phyloP scores from a whole-genome alignment of 2,888 invertebrate genomes.

The Physocephala rufipes region DNA sequence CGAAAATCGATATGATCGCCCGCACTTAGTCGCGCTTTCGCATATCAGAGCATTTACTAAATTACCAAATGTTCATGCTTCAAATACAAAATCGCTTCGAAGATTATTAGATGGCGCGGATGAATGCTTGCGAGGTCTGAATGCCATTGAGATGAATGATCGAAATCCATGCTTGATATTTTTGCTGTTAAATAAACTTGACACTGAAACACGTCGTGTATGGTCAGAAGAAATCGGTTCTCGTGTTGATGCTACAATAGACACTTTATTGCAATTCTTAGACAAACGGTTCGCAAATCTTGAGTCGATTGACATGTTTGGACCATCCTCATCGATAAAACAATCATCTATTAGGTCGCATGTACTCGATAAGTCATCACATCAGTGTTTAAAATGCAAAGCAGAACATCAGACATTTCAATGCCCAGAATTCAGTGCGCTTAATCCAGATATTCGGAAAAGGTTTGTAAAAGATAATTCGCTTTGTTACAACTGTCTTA shows the following conservation, averaged over 20 bases:
- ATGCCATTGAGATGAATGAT: not conserved
- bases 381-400: not conserved
- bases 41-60: conserved; percentile 8
- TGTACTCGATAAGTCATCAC: not conserved
- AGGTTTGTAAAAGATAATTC: not conserved
- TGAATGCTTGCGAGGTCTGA: not conserved
- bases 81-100: conserved; percentile 1
- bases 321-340: not conserved
- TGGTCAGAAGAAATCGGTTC: conserved; percentile 7
- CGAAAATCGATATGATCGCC: conserved; percentile 24
- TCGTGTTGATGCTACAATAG: not conserved
- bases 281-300: conserved; percentile 4
- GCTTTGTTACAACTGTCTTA: conserved; percentile 1
- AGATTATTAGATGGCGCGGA: not conserved
- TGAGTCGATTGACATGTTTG: conserved; percentile 6
- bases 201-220: conserved; percentile 9
- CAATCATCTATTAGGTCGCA: not conserved
- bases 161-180: not conserved
- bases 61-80: not conserved
- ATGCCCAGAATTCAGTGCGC: conserved; percentile 8
- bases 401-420: not conserved
- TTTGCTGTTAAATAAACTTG: not conserved
- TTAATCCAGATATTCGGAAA: not conserved
- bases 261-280: not conserved
- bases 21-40: conserved; percentile 24